Base-by-base conservation (phyloP, 1,140 invertebrate species). In the Panonychus citri region DNA sequence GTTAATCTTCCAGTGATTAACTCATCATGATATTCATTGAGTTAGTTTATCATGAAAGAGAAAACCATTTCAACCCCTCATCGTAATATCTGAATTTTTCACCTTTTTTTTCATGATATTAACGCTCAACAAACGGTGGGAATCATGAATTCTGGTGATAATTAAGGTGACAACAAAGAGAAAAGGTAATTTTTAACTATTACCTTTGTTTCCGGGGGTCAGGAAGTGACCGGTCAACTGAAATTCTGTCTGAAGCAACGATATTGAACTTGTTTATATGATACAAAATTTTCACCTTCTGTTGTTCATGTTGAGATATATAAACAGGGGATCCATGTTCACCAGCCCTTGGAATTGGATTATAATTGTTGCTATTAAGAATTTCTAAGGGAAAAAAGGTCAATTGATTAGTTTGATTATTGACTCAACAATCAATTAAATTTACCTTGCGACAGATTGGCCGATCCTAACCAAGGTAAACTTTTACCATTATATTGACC, bases 251-350 rank as follows among this genome's bases (percentile, higher is more conserved):
- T 67, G 85, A 88, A 34, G 84, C 88, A 70, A 90, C 71, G 58
- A 93, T 71, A 70, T 93, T 91, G 66, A 90, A 93, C 40, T 82
- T 78, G 70, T 93, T 89, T 43, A 91, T 80, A 62, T 80, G 76
- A 67, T 82, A 90, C 3, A 89, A 74, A 58, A 82, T 78, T 62
- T 82, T 79, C 74, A 84, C 83, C 63, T 77, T 74, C 26, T 78
- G 71, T 54, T 80, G 72, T 63, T 89, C 81, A 64, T 78, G 77
- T 8, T 78, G 76, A 17, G 80, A 76, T 48, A 89, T 75, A 25
- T 84, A 72, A 15, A 90, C 85, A 2, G 85, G 82, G 59, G 78
- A 73, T 0, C 87, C 87, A 62, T 83, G 78, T 63, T 77, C 77
- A 2, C 87, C 87, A 54, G 81, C 82, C 24, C 76, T 75, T 12